Evolutionary conservation across 1,140 invertebrate species (phyloP), one percentile per base, ranked within the genome.

Genomic region (Magallana gigas): DNA sequence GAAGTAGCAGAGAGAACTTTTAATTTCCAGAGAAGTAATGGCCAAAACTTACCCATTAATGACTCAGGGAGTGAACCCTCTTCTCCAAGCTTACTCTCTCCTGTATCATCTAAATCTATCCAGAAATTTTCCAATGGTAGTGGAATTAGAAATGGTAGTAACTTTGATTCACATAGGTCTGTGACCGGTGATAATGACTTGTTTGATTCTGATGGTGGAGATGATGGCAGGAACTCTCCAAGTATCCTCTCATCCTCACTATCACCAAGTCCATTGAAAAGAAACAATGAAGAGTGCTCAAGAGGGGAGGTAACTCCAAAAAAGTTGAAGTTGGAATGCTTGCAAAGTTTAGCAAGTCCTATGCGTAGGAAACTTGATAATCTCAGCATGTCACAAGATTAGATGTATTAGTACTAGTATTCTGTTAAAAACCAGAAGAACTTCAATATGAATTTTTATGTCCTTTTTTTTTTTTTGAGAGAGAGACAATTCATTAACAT

Each of bases 381-480:
- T 58, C 48, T 83, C 4, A 58, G 57, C n/a, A 57, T 83, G 48
- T 83, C 81, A 83, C 81, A 83, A 57, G 81, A 83, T 76, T 76
- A 23, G 9, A 48, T 48, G 5, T 48, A 48, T 23, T 23, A 23
- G 1, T 23, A 23, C 23, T 23, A 23, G 23, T 23, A 23, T 48
- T 4, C 36, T 48, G 36, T 48, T 48, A 48, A 48, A 48, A 4
- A 48, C 23, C 23, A 23, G 0, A 23, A 23, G 23, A 23, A 23
- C 23, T 23, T 23, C 0, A 5, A 48, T 48, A 48, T 48, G 36
- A 4, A 48, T 48, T 4, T 48, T 48, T 48, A 48, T 48, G 36
- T 48, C 23, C 0, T 23, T 23, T 23, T 23, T 23, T 4, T 48
- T 48, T 48, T 48, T 48, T 48, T 48, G 36, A 48, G 36, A 48